These are phyloP conservation scores for Drosophila kurseongensis DNA, from an alignment of 1,140 invertebrate species.

Conservation along the genomic window DNA sequence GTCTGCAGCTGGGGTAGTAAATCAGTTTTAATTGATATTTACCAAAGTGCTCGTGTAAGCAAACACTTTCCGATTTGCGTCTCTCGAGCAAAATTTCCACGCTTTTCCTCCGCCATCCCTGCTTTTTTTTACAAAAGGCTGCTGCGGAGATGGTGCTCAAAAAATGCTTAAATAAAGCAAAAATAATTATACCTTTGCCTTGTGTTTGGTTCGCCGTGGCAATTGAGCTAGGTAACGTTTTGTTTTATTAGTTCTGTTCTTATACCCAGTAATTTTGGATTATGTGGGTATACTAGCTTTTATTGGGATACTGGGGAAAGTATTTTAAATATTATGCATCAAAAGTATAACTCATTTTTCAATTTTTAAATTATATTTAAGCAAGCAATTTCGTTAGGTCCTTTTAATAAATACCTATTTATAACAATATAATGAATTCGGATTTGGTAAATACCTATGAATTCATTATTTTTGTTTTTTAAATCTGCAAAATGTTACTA, in stretches of 20 bases:
- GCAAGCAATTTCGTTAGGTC: too few relatives aligned
- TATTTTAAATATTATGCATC: too few relatives aligned
- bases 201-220: constrained; percentile 9
- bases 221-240: constrained; percentile 23
- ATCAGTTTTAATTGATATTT: constrained; percentile 83
- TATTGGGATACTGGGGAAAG: too few relatives aligned
- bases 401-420: too few relatives aligned
- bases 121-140: constrained; percentile 13
- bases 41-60: constrained; percentile 79
- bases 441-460: neutral
- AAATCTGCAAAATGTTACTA: too few relatives aligned
- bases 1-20: constrained; percentile 42
- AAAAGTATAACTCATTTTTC: too few relatives aligned
- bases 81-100: constrained; percentile 55
- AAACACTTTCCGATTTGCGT: constrained; percentile 75
- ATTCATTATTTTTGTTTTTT: too few relatives aligned
- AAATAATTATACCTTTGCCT: constrained; percentile 39
- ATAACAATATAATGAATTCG: too few relatives aligned
- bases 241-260: constrained; percentile 16
- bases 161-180: constrained; percentile 35
- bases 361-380: too few relatives aligned
- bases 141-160: neutral
- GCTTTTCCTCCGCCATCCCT: constrained; percentile 18
- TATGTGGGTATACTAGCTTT: neutral
- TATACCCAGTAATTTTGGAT: neutral